Conservation (phyloP, 2,113 vertebrate genomes). For the Mustela lutreola region DNA sequence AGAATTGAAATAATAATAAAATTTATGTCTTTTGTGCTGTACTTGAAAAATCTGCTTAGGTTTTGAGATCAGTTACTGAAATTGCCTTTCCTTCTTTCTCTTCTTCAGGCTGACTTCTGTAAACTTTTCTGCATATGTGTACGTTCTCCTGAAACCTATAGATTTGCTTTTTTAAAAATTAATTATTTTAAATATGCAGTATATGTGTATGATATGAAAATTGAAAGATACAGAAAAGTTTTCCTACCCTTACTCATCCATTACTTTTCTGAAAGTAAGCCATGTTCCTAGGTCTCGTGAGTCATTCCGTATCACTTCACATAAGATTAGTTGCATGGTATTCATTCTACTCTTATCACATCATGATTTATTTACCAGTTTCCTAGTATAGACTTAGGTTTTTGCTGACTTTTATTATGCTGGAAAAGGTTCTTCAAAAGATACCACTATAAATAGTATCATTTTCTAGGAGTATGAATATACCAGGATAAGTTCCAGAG, state of each 20-base stretch:
- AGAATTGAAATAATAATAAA: constrained; percentile 50
- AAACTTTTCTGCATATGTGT: constrained; percentile 2
- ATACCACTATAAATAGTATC: neutral
- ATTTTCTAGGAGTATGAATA: neutral
- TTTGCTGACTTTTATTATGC: neutral
- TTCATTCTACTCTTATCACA: neutral
- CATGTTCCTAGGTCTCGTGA: neutral
- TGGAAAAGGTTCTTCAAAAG: constrained; percentile 23
- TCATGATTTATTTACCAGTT: constrained; percentile 35
- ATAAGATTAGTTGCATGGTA: neutral
- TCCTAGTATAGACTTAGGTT: neutral
- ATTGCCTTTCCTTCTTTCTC: constrained; percentile 49
- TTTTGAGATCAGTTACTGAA: constrained; percentile 28
- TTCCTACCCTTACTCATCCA: neutral
- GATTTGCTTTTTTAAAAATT: neutral
- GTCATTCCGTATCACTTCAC: neutral
- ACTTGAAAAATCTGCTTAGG: constrained; percentile 13
- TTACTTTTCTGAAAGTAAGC: neutral
- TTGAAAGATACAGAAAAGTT: neutral
- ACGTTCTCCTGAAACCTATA: constrained; percentile 27
- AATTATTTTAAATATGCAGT: constrained; percentile 33
- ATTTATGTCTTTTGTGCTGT: neutral
- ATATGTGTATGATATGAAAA: neutral
- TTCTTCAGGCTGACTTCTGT: neutral
- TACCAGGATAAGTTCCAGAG: neutral